Evolutionary conservation across 2,797 vertebrate species (phyloP).

Genomic region (Octomys mimax): DNA sequence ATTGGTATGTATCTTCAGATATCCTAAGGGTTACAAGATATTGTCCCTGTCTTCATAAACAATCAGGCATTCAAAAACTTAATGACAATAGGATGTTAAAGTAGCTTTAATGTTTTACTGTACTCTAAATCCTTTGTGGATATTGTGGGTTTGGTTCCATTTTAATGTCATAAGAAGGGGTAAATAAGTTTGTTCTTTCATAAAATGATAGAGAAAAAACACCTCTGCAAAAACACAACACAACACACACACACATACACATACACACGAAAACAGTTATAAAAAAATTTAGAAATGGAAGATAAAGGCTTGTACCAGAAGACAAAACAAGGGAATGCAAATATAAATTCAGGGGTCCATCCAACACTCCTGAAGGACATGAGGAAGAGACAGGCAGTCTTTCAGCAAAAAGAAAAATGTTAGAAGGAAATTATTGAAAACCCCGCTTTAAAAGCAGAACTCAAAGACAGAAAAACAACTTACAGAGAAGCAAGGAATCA

Average conservation of each 20-base stretch:
- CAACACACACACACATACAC: too few relatives aligned
- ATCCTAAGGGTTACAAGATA: not conserved
- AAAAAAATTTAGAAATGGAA: constrained; percentile 33
- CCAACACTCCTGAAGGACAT: not conserved
- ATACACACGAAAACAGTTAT: not conserved
- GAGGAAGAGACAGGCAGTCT: not conserved
- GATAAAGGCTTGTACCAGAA: not conserved
- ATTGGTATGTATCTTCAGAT: constrained; percentile 46
- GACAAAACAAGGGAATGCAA: not conserved
- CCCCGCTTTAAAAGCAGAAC: constrained; percentile 35
- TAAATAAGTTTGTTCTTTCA: not conserved
- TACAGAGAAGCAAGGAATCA: constrained; percentile 16
- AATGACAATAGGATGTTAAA: not conserved
- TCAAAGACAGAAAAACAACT: constrained; percentile 21
- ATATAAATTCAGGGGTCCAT: not conserved
- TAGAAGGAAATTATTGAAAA: constrained; percentile 33
- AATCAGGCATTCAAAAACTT: not conserved
- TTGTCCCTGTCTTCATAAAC: not conserved
- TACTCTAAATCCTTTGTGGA: not conserved
- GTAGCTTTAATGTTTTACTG: constrained; percentile 36
- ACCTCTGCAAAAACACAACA: not conserved
- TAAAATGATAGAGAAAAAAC: not conserved
- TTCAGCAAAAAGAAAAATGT: constrained; percentile 18
- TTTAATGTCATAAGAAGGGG: constrained; percentile 24
- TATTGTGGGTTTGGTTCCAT: not conserved